Evolutionary conservation across 2,797 vertebrate genomes (phyloP).

Genomic region (Platalea minor): DNA sequence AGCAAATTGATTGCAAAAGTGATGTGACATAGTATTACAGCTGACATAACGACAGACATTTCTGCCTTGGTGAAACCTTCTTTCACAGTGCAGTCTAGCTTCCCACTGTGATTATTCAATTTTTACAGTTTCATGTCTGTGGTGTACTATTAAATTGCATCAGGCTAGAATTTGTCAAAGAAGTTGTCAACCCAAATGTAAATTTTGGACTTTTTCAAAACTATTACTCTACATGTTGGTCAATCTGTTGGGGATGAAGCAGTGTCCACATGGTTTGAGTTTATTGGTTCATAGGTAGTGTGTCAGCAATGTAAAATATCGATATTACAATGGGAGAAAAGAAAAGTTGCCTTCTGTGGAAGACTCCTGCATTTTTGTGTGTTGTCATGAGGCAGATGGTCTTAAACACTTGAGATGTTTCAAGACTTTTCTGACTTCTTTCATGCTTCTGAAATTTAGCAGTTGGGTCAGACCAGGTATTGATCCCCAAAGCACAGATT

Average conservation of each 20-base stretch:
- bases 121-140: constrained; percentile 2
- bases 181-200: neutral
- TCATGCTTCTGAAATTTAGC: neutral
- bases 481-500: neutral
- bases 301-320: neutral
- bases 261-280: neutral
- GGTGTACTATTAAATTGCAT: neutral
- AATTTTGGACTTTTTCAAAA: neutral
- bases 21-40: neutral
- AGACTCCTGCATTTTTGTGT: neutral
- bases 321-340: neutral
- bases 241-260: neutral
- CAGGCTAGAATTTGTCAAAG: neutral
- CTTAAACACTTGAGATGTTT: neutral
- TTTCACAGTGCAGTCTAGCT: neutral
- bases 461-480: neutral
- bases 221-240: neutral
- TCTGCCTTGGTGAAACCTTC: neutral
- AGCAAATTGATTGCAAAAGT: constrained; percentile 29
- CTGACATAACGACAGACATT: neutral
- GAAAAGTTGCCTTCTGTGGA: neutral
- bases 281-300: neutral
- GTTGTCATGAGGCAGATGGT: neutral
- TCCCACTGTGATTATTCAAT: constrained; percentile 10
- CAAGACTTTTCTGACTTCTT: neutral